Evolutionary conservation across 2,113 vertebrate species (phyloP).

Genomic region (Mastomys coucha): DNA sequence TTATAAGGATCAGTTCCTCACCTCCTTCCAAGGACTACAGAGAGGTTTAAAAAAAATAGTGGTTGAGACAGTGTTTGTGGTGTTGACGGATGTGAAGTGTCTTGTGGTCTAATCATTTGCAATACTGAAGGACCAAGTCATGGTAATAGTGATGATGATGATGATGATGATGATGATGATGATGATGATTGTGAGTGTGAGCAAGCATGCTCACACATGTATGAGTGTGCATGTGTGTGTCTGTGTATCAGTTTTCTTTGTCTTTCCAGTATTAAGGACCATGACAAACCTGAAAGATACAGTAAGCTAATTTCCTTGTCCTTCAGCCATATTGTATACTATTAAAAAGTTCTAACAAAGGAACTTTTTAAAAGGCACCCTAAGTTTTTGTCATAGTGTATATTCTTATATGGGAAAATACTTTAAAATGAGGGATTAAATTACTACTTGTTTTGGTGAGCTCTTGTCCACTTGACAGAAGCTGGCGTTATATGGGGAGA

Average conservation of each 20-base stretch:
- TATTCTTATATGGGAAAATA: neutral
- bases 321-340: neutral
- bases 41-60: slow-evolving; percentile 37
- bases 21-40: neutral
- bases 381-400: slow-evolving; percentile 17
- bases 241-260: neutral
- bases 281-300: slow-evolving; percentile 10
- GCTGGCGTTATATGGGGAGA: neutral
- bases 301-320: neutral
- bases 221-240: neutral
- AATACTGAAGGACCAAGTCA: neutral
- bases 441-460: neutral
- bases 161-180: too few relatives aligned
- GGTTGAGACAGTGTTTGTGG: neutral
- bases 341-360: neutral
- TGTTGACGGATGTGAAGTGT: neutral
- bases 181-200: too few relatives aligned
- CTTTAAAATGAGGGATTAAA: neutral
- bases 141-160: neutral
- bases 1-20: neutral
- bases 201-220: too few relatives aligned
- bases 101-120: neutral
- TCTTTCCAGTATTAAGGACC: slow-evolving; percentile 9
- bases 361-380: neutral
- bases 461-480: neutral